Evolutionary conservation across 2,888 invertebrate genomes (phyloP), one percentile per base, ranked within the genome.

Genomic region (Buathra laborator): DNA sequence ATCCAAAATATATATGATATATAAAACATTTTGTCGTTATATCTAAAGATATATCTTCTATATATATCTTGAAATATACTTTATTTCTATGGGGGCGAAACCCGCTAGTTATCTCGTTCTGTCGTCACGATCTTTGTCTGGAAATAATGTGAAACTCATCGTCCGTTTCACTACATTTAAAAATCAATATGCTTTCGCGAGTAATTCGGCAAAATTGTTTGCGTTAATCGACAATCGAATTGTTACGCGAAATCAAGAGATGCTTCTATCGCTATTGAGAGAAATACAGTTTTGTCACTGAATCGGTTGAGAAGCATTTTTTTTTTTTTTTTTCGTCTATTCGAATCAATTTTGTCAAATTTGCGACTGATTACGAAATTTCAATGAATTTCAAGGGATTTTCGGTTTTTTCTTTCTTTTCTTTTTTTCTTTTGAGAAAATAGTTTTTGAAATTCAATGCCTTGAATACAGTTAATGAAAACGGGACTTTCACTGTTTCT

Each of bases 401-500:
- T 37, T 37, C 2, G 0, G 29, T 37, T 37, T 37, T 9, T 5
- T 37, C 37, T 6, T 37, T 19, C 10, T 10, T 56, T 56, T 7
- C 19, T 37, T 24, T 2, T 44, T 46, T 29, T 32, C 12, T n/a
- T 59, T 24, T 29, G 29, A 14, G 6, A 62, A 74, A 29, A 74
- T 12, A 9, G n/a, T n/a, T n/a, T 62, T 62, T 10, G n/a, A 59
- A 19, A 53, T 53, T 72, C 56, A n/a, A 56, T 51, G 51, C 68
- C 14, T 48, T 37, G 37, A 24, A 24, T 24, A 12, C 43, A 29
- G 62, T 37, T 67, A 16, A 66, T 81, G 29, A 9, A 74, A 43
- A 67, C 6, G 10, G 48, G 16, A 32, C 16, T 16, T 59, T n/a
- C 56, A 32, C 76, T 5, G 24, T 16, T 14, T 56, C 44, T 90